These are phyloP conservation scores for Zaprionus ghesquierei DNA, from an alignment of 1,140 invertebrate species.

Conservation along the genomic window DNA sequence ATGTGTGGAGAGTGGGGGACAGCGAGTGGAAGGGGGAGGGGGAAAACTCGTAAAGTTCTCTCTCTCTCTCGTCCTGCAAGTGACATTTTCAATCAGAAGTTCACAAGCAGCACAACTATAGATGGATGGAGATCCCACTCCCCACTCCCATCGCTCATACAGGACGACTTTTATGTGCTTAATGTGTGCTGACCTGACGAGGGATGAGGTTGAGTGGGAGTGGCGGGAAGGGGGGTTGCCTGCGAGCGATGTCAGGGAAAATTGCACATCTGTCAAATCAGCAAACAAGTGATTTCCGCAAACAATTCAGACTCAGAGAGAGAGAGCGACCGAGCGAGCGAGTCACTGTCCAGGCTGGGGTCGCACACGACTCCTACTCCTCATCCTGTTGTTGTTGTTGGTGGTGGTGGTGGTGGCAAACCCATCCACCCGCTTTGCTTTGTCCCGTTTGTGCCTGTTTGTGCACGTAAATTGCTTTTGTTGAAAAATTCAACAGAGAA, in stretches of 20 bases:
- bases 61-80: slow-evolving; percentile 47
- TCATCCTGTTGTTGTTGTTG: slow-evolving; percentile 10
- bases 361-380: too few species aligned
- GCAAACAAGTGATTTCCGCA: slow-evolving; percentile 81
- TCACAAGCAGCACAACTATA: slow-evolving; percentile 25
- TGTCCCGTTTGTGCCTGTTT: slow-evolving; percentile 54
- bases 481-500: slow-evolving; percentile 54
- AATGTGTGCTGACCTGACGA: slow-evolving; percentile 44
- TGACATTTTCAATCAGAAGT: slow-evolving; percentile 77
- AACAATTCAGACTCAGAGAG: slow-evolving; percentile 79
- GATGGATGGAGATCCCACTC: neutral
- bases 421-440: neutral
- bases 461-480: slow-evolving; percentile 81
- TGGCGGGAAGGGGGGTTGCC: slow-evolving; percentile 3
- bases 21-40: neutral
- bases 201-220: neutral
- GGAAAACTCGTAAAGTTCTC: neutral
- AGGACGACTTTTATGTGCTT: slow-evolving; percentile 15
- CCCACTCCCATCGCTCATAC: too few species aligned
- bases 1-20: too few species aligned
- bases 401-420: slow-evolving; percentile 40
- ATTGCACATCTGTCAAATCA: slow-evolving; percentile 81
- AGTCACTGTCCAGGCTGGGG: slow-evolving; percentile 11
- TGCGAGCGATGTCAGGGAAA: slow-evolving; percentile 72
- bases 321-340: slow-evolving; percentile 68